phyloP scores from a whole-genome alignment of 1,140 invertebrate species.

The Hyles euphorbiae region DNA sequence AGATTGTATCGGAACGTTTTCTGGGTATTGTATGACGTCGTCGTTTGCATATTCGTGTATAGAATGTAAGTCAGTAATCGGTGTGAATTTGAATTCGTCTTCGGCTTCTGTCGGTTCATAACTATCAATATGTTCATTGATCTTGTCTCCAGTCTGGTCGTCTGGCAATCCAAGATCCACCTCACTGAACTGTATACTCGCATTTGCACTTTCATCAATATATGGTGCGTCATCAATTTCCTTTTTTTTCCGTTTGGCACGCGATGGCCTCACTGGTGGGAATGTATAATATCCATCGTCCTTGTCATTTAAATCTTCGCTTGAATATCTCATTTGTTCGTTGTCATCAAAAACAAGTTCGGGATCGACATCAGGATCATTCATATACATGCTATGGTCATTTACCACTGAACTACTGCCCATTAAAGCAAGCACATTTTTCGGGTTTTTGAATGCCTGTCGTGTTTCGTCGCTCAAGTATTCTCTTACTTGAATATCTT shows the following conservation, averaged over 20 bases:
- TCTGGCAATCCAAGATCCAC: conserved; percentile 49
- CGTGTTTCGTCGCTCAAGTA: conserved; percentile 86
- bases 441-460: conserved; percentile 83
- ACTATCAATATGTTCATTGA: conserved; percentile 21
- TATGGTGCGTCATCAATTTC: conserved; percentile 55
- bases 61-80: conserved; percentile 51
- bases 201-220: conserved; percentile 60
- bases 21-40: conserved; percentile 67
- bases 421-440: conserved; percentile 78
- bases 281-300: conserved; percentile 74
- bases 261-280: conserved; percentile 68
- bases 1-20: conserved; percentile 59
- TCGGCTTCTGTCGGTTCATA: neutral
- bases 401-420: conserved; percentile 56
- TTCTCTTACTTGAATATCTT: conserved; percentile 85
- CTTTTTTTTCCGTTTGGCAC: conserved; percentile 70
- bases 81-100: conserved; percentile 31
- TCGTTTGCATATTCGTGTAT: conserved; percentile 64
- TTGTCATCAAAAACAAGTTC: conserved; percentile 64
- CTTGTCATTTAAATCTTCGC: conserved; percentile 62
- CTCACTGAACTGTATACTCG: conserved; percentile 64
- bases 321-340: conserved; percentile 52
- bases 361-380: conserved; percentile 51
- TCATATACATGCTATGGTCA: conserved; percentile 54
- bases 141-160: conserved; percentile 40